Percentiles rank a stretch among this genome's conserved stretches.
phyloP scores from a whole-genome alignment of 2,797 vertebrate genomes.

The Falco naumanni region DNA sequence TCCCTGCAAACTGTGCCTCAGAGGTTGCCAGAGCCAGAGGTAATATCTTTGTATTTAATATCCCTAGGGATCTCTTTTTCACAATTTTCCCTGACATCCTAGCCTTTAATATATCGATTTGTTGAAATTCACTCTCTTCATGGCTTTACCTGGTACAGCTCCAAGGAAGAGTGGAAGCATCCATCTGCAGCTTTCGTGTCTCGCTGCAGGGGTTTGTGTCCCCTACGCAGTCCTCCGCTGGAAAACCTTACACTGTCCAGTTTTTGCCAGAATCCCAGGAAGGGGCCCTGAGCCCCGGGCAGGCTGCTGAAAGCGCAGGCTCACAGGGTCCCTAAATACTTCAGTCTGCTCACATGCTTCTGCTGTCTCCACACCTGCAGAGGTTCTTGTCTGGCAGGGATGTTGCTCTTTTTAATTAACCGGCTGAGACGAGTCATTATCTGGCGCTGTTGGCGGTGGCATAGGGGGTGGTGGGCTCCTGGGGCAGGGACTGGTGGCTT shows the following conservation, averaged over 20 bases:
- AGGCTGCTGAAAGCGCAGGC: background rate
- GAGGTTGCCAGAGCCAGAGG: background rate
- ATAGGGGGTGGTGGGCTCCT: background rate
- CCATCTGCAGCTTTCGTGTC: background rate
- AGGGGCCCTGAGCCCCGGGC: background rate
- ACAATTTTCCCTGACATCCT: background rate
- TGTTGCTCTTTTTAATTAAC: background rate
- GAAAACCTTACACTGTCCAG: background rate
- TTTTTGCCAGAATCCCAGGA: background rate
- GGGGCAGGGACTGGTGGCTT: background rate
- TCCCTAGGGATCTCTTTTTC: background rate
- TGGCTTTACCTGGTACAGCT: background rate
- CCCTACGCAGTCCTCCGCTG: background rate
- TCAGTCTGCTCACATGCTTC: background rate
- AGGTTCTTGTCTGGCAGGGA: background rate
- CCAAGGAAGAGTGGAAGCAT: background rate
- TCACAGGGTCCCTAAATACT: background rate
- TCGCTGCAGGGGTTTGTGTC: background rate
- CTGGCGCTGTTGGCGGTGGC: background rate
- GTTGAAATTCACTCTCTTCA: constrained; percentile 4
- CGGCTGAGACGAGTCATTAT: background rate
- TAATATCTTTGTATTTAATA: background rate
- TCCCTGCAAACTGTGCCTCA: background rate
- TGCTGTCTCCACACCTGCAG: background rate
- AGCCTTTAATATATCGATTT: background rate